Conservation (phyloP, 1,140 invertebrate genomes). For the Euborellia annulipes region DNA sequence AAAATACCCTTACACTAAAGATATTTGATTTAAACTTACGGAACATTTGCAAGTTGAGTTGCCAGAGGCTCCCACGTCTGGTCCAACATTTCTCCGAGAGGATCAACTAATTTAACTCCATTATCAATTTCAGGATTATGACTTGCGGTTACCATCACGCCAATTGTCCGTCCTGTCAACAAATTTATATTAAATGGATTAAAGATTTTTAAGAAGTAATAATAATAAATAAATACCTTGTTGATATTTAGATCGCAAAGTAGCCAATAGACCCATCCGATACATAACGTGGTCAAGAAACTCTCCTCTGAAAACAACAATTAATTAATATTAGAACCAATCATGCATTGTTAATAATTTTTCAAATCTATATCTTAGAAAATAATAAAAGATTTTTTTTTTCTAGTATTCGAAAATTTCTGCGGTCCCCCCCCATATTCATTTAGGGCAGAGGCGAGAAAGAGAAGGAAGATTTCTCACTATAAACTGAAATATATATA, state of each 20-base stretch:
- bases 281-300: conserved; percentile 76
- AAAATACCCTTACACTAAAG: too few relatives aligned
- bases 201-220: not conserved
- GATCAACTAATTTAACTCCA: conserved; percentile 93
- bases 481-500: too few relatives aligned
- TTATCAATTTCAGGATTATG: conserved; percentile 96
- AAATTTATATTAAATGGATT: conserved; percentile 4
- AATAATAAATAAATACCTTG: conserved; percentile 40
- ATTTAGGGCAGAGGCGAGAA: too few relatives aligned
- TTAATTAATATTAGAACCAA: conserved; percentile 12
- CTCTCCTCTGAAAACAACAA: conserved; percentile 48
- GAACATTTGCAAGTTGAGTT: conserved; percentile 64
- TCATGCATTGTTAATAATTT: conserved; percentile 1
- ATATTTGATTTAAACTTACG: conserved; percentile 30
- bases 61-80: conserved; percentile 78
- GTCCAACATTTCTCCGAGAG: conserved; percentile 90
- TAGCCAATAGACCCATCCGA: conserved; percentile 80
- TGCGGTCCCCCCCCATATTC: not conserved
- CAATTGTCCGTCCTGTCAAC: conserved; percentile 42
- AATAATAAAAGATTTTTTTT: not conserved
- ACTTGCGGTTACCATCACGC: conserved; percentile 97
- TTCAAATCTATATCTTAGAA: conserved; percentile 6
- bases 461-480: too few relatives aligned
- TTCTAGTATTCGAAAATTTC: not conserved
- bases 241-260: conserved; percentile 63